phyloP scores from a whole-genome alignment of 2,888 invertebrate genomes.

The Troides helena region DNA sequence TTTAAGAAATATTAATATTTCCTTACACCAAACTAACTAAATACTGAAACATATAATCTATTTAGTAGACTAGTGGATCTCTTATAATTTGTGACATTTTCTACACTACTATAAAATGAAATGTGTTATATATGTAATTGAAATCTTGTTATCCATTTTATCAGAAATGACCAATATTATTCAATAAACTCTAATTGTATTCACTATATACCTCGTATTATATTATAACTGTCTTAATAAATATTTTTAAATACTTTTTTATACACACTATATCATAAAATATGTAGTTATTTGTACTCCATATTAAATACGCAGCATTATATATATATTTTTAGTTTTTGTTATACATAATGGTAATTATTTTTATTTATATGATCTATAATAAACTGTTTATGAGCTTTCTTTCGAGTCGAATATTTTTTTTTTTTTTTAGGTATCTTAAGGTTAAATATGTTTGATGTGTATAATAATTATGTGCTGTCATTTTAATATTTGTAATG shows the following conservation, averaged over 20 bases:
- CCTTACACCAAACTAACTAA: too few relatives aligned
- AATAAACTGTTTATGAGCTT: too few relatives aligned
- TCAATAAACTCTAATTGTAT: constrained; percentile 16
- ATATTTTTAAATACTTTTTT: constrained; percentile 26
- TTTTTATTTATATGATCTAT: neutral
- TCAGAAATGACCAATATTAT: constrained; percentile 20
- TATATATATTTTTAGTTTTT: constrained; percentile 7
- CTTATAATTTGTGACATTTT: too few relatives aligned
- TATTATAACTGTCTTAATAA: constrained; percentile 12
- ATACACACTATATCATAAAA: constrained; percentile 18
- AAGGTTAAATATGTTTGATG: neutral
- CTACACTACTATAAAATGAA: too few relatives aligned
- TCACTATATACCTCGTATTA: constrained; percentile 26
- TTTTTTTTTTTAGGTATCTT: too few relatives aligned
- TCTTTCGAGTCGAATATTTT: too few relatives aligned
- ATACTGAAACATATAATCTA: too few relatives aligned
- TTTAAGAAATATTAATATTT: too few relatives aligned
- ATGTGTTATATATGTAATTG: too few relatives aligned
- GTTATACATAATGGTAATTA: neutral
- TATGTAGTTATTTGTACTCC: constrained; percentile 25
- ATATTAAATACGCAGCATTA: constrained; percentile 15
- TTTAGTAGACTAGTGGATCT: too few relatives aligned
- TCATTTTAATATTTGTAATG: constrained; percentile 7
- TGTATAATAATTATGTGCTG: neutral
- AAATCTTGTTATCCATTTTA: too few relatives aligned